A percentile compares a stretch with the other conserved stretches of the same genome.
phyloP scores from a whole-genome alignment of 2,797 vertebrate species.

The Falco biarmicus region DNA sequence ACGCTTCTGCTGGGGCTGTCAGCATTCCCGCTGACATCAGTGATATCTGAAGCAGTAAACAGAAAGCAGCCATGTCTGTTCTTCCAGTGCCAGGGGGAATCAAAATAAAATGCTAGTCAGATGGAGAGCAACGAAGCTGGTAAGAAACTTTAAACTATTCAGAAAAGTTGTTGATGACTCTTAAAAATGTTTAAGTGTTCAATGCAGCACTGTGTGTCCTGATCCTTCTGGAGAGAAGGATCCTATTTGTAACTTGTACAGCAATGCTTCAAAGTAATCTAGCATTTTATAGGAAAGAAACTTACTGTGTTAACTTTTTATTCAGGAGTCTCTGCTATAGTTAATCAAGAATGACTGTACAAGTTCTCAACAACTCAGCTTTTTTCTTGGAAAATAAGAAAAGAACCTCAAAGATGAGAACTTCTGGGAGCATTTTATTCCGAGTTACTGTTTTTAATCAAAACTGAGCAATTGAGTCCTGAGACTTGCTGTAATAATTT shows the following conservation, averaged over 20 bases:
- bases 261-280: neutral
- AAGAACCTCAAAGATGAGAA: neutral
- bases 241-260: neutral
- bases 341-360: neutral
- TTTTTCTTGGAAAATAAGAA: neutral
- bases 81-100: neutral
- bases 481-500: neutral
- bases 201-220: neutral
- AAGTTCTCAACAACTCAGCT: neutral
- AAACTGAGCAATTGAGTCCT: neutral
- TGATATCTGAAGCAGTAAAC: conserved; percentile 41
- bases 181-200: neutral
- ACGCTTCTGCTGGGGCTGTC: neutral
- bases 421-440: neutral
- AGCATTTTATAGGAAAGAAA: neutral
- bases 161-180: neutral
- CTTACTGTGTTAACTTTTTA: neutral
- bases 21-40: conserved; percentile 56
- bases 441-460: neutral
- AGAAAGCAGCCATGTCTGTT: conserved; percentile 60
- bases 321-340: neutral
- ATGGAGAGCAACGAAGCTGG: conserved; percentile 58
- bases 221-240: neutral
- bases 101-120: neutral
- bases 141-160: conserved; percentile 47